phyloP scores from a whole-genome alignment of 2,888 invertebrate species.

The Gasteruption jaculator region DNA sequence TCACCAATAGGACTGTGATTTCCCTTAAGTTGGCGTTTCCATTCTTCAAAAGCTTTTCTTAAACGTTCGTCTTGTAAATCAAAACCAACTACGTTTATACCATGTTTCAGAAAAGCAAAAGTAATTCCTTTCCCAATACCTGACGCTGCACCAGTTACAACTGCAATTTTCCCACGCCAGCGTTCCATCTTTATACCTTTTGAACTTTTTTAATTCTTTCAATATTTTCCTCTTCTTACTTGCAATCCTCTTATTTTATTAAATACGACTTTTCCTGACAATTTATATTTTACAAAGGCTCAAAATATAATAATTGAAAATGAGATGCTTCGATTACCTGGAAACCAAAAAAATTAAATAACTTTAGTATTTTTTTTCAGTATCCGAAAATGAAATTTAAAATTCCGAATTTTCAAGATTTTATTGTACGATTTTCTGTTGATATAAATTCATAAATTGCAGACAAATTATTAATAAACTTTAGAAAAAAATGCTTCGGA shows the following conservation, averaged over 20 bases:
- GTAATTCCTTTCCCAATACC: constrained; percentile 49
- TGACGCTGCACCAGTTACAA: constrained; percentile 50
- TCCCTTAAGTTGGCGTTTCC: background rate
- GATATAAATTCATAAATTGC: too few relatives aligned
- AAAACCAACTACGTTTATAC: constrained; percentile 53
- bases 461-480: too few relatives aligned
- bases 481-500: too few relatives aligned
- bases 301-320: constrained; percentile 1
- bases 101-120: constrained; percentile 36
- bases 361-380: too few relatives aligned
- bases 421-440: too few relatives aligned
- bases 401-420: too few relatives aligned
- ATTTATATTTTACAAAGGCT: background rate
- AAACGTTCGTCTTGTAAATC: constrained; percentile 47
- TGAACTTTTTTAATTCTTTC: constrained; percentile 1
- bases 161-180: constrained; percentile 48
- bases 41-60: constrained; percentile 5
- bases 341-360: too few relatives aligned
- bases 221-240: constrained; percentile 2
- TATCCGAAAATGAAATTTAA: too few relatives aligned
- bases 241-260: background rate
- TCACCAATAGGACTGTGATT: constrained; percentile 21
- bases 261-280: background rate
- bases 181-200: constrained; percentile 45
- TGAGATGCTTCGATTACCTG: too few relatives aligned